These are phyloP conservation scores for Pocillopora damicornis DNA, from an alignment of 64 coral and sea anemone genomes.

Conservation along the genomic window DNA sequence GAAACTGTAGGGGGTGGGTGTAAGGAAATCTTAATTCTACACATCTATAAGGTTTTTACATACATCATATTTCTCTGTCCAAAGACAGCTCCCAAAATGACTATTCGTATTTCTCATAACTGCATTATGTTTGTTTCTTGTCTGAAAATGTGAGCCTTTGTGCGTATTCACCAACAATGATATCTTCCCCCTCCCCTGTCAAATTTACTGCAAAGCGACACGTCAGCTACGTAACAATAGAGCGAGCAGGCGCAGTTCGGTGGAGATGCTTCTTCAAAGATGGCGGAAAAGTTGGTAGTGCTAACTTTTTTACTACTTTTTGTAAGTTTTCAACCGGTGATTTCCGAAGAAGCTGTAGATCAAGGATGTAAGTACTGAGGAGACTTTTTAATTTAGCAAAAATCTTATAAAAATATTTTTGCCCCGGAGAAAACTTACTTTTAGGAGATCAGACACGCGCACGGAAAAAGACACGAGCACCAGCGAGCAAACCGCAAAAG, in stretches of 20 bases:
- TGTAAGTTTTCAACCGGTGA: constrained; percentile 8
- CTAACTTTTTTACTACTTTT: constrained; percentile 20
- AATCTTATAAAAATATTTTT: background rate
- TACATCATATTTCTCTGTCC: background rate
- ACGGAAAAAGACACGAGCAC: too few species aligned
- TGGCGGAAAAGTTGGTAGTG: constrained; percentile 26
- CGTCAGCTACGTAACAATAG: constrained; percentile 49
- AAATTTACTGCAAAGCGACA: constrained; percentile 8
- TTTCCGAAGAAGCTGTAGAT: background rate
- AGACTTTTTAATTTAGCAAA: background rate
- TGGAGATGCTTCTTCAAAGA: constrained; percentile 11
- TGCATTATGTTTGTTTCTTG: too few species aligned
- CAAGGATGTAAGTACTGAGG: background rate
- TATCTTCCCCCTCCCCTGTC: background rate
- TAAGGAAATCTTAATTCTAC: background rate
- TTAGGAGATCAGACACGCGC: background rate
- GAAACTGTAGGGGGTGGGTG: background rate
- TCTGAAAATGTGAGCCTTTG: background rate
- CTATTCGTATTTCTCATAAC: background rate
- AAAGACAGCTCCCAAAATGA: background rate
- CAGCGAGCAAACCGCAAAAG: too few species aligned
- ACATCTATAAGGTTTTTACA: background rate
- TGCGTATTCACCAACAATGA: background rate
- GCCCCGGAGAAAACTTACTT: background rate
- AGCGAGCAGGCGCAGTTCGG: constrained; percentile 29